Evolutionary conservation across 2,888 invertebrate genomes (phyloP).

Genomic region (Drosophila neonasuta): DNA sequence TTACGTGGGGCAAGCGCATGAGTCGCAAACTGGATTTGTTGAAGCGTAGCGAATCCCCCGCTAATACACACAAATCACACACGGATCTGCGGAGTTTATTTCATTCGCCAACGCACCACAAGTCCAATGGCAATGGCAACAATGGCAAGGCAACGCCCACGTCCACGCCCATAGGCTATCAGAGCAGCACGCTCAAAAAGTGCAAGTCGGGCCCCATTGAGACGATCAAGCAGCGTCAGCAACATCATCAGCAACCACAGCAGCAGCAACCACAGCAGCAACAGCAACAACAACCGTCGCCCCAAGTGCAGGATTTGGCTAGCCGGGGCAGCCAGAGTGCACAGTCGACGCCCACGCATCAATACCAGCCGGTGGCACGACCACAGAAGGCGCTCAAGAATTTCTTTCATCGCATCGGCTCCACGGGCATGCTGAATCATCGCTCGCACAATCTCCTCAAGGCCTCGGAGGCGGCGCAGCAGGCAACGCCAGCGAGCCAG

Average conservation of each 20-base stretch:
- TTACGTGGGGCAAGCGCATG: slow-evolving; percentile 91
- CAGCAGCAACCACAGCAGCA: slow-evolving; percentile 29
- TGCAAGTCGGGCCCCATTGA: slow-evolving; percentile 85
- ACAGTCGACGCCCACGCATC: slow-evolving; percentile 71
- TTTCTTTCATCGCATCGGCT: slow-evolving; percentile 89
- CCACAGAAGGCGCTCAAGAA: slow-evolving; percentile 86
- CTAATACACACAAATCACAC: slow-evolving; percentile 83
- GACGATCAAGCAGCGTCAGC: slow-evolving; percentile 78
- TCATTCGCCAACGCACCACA: slow-evolving; percentile 72
- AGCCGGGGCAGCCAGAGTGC: slow-evolving; percentile 53
- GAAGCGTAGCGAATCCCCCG: slow-evolving; percentile 84
- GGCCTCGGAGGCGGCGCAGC: slow-evolving; percentile 78
- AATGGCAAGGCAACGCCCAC: slow-evolving; percentile 40
- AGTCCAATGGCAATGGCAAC: slow-evolving; percentile 56
- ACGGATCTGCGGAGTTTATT: slow-evolving; percentile 82
- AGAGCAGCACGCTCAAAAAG: slow-evolving; percentile 83
- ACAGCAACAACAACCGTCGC: slow-evolving; percentile 27
- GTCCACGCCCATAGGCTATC: slow-evolving; percentile 49
- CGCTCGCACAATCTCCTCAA: slow-evolving; percentile 81
- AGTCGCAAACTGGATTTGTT: slow-evolving; percentile 89
- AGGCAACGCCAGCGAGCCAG: slow-evolving; percentile 56
- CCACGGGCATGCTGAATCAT: slow-evolving; percentile 88
- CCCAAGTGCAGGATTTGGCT: slow-evolving; percentile 30
- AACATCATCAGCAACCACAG: slow-evolving; percentile 55
- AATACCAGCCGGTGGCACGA: slow-evolving; percentile 62